Evolutionary conservation across 1,140 invertebrate genomes (phyloP).

Genomic region (Lineus longissimus): DNA sequence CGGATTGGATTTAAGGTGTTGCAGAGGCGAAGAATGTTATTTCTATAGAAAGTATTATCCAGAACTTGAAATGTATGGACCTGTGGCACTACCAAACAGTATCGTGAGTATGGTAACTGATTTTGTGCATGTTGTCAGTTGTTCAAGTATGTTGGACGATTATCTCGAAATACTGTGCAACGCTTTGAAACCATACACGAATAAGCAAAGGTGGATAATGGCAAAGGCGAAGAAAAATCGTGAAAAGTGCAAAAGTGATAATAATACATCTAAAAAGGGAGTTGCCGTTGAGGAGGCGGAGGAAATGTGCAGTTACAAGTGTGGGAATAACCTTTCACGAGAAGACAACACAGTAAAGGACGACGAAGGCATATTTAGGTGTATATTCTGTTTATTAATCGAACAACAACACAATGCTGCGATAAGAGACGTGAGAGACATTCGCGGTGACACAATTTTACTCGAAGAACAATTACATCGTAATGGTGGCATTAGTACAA

Average conservation of each 20-base stretch:
- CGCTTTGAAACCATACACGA: not conserved
- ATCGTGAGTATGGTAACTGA: not conserved
- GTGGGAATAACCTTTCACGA: conserved; percentile 3
- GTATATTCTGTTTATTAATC: conserved; percentile 3
- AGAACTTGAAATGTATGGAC: conserved; percentile 2
- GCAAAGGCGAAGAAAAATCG: not conserved
- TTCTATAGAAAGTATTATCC: conserved; percentile 6
- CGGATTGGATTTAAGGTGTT: conserved; percentile 2
- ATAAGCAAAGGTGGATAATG: conserved; percentile 1
- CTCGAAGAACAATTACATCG: not conserved
- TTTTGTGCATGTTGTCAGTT: not conserved
- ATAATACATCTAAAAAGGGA: not conserved
- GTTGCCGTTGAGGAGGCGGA: not conserved
- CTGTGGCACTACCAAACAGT: conserved; percentile 5
- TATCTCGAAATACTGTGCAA: not conserved
- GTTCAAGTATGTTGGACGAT: conserved; percentile 5
- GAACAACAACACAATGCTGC: conserved; percentile 7
- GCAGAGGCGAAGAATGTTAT: conserved; percentile 5
- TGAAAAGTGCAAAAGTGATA: not conserved
- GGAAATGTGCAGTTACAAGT: conserved; percentile 1
- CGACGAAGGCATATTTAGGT: conserved; percentile 7
- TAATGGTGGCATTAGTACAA: not conserved
- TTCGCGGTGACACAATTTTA: not conserved
- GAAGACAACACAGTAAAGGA: conserved; percentile 5
- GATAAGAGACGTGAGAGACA: conserved; percentile 6